A percentile compares a stretch with the other conserved stretches of the same genome.
Evolutionary conservation across 2,888 invertebrate genomes (phyloP).

Genomic region (Ceramica pisi): DNA sequence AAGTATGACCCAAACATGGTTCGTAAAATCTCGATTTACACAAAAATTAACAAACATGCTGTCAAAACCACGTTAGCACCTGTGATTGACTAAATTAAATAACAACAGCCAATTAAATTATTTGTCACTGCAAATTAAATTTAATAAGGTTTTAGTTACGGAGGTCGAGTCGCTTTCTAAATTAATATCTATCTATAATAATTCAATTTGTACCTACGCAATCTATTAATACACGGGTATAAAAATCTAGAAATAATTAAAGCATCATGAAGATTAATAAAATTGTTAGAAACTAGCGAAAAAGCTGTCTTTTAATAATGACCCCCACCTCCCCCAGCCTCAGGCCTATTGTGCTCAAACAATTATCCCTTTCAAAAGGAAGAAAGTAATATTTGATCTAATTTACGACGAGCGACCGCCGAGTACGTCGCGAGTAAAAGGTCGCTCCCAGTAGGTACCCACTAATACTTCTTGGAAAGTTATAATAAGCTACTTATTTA

Average conservation of each 20-base stretch:
- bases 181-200: slow-evolving; percentile 4
- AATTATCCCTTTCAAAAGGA: slow-evolving; percentile 41
- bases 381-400: slow-evolving; percentile 51
- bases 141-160: slow-evolving; percentile 3
- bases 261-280: slow-evolving; percentile 25
- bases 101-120: slow-evolving; percentile 21
- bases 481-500: slow-evolving; percentile 37
- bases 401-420: slow-evolving; percentile 20
- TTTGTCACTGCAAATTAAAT: slow-evolving; percentile 14
- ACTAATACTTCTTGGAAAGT: slow-evolving; percentile 28
- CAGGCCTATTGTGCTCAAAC: slow-evolving; percentile 36
- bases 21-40: neutral
- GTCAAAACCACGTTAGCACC: neutral
- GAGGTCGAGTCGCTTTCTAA: neutral
- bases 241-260: slow-evolving; percentile 3
- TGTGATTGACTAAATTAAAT: slow-evolving; percentile 1
- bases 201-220: neutral
- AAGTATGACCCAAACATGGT: neutral
- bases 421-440: slow-evolving; percentile 11
- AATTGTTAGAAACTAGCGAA: slow-evolving; percentile 21
- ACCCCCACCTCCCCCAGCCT: neutral
- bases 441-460: slow-evolving; percentile 1
- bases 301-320: slow-evolving; percentile 26
- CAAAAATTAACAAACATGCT: neutral
- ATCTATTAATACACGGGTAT: neutral